Evolutionary conservation across 2,888 invertebrate species (phyloP).

Genomic region (Meloe dianella): DNA sequence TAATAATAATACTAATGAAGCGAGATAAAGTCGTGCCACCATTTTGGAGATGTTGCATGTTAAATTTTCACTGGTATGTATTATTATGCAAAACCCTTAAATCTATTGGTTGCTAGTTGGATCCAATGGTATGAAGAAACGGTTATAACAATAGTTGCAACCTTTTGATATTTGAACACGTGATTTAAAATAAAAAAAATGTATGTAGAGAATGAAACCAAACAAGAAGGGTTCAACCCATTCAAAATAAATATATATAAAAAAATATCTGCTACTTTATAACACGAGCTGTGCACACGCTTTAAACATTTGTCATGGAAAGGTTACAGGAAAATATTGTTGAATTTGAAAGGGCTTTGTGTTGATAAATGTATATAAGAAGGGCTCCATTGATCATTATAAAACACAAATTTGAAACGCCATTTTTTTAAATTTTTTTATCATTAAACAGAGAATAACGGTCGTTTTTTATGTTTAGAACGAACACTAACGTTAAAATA

Average conservation of each 20-base stretch:
- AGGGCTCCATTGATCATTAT: constrained; percentile 4
- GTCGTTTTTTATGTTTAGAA: neutral
- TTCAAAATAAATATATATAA: constrained; percentile 40
- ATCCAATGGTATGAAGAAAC: constrained; percentile 42
- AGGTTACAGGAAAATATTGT: constrained; percentile 27
- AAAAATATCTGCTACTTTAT: constrained; percentile 48
- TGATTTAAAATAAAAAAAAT: constrained; percentile 47
- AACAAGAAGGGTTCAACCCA: constrained; percentile 24
- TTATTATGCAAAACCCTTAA: constrained; percentile 43
- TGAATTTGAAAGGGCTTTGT: constrained; percentile 33
- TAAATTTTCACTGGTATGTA: constrained; percentile 35
- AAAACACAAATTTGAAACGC: constrained; percentile 7
- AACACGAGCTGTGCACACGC: constrained; percentile 55
- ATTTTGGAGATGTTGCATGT: constrained; percentile 23
- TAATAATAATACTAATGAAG: no score
- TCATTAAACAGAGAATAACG: constrained; percentile 1
- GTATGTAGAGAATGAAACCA: constrained; percentile 21
- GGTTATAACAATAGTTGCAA: constrained; percentile 40
- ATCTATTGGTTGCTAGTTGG: constrained; percentile 37
- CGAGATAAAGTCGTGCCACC: constrained; percentile 16
- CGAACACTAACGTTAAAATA: neutral
- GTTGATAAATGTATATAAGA: constrained; percentile 17
- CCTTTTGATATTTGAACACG: constrained; percentile 49
- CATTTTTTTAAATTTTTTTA: constrained; percentile 1
- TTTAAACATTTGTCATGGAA: constrained; percentile 50